A percentile compares a stretch with the other conserved stretches of the same genome.
phyloP scores from a whole-genome alignment of 2,113 vertebrate species.

The Melozone crissalis region DNA sequence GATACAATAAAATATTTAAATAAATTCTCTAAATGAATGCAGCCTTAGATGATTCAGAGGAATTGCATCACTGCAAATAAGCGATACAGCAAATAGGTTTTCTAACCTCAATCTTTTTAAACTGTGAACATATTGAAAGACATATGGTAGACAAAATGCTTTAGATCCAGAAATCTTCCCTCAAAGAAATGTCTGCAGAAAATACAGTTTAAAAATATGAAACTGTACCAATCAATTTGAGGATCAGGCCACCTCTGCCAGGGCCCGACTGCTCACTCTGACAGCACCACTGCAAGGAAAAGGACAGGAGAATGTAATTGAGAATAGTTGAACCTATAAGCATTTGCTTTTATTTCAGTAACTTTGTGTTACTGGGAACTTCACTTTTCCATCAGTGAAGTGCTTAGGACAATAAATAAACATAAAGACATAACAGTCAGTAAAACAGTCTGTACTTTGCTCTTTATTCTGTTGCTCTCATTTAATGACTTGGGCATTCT shows the following conservation, averaged over 20 bases:
- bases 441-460: not conserved
- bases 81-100: not conserved
- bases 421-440: not conserved
- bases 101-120: not conserved
- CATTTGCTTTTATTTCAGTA: not conserved
- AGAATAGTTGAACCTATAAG: not conserved
- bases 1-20: not conserved
- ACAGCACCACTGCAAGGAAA: fast-evolving
- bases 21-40: not conserved
- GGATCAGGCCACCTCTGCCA: not conserved
- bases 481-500: not conserved
- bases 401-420: not conserved
- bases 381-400: not conserved
- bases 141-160: not conserved
- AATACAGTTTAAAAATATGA: not conserved
- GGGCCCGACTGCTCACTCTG: fast-evolving
- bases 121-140: not conserved
- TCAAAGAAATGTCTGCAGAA: not conserved
- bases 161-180: not conserved
- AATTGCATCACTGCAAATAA: not conserved
- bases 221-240: not conserved
- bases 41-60: not conserved
- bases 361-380: not conserved
- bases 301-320: not conserved
- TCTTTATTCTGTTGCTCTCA: not conserved